A percentile compares a stretch with the other conserved stretches of the same genome.
These are phyloP conservation scores for Papilio xuthus DNA, from an alignment of 1,140 invertebrate genomes.

Conservation along the genomic window DNA sequence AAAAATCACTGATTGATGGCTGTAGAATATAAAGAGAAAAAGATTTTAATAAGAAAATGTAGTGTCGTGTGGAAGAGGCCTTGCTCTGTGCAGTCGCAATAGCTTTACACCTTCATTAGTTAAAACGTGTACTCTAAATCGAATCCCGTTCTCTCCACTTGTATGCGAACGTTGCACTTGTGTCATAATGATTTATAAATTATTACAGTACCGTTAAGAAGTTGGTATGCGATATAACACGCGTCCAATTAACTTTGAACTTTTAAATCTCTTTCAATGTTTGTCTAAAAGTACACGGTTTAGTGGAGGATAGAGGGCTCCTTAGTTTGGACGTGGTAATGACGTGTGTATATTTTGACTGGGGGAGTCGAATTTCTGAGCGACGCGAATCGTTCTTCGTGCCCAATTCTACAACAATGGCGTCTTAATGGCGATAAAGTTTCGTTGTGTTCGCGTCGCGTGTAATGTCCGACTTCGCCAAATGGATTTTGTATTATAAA, in stretches of 20 bases:
- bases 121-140: slow-evolving; percentile 41
- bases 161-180: slow-evolving; percentile 50
- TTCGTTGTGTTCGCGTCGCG: slow-evolving; percentile 46
- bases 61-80: background rate
- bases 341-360: slow-evolving; percentile 59
- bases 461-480: slow-evolving; percentile 41
- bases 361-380: slow-evolving; percentile 53
- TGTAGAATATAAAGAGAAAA: background rate
- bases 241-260: slow-evolving; percentile 36
- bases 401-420: slow-evolving; percentile 65
- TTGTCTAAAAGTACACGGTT: background rate
- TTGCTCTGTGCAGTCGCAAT: slow-evolving; percentile 26
- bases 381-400: slow-evolving; percentile 68
- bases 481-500: slow-evolving; percentile 49
- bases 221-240: slow-evolving; percentile 39
- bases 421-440: slow-evolving; percentile 54
- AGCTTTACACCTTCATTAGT: slow-evolving; percentile 42
- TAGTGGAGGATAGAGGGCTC: background rate
- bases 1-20: background rate
- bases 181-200: slow-evolving; percentile 53
- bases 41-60: background rate
- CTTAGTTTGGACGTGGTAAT: slow-evolving; percentile 37
- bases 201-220: slow-evolving; percentile 48
- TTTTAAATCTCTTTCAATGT: slow-evolving; percentile 28
- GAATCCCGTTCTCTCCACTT: slow-evolving; percentile 45